These are phyloP conservation scores for Actinia equina DNA, from an alignment of 64 coral and sea anemone genomes.

Conservation along the genomic window DNA sequence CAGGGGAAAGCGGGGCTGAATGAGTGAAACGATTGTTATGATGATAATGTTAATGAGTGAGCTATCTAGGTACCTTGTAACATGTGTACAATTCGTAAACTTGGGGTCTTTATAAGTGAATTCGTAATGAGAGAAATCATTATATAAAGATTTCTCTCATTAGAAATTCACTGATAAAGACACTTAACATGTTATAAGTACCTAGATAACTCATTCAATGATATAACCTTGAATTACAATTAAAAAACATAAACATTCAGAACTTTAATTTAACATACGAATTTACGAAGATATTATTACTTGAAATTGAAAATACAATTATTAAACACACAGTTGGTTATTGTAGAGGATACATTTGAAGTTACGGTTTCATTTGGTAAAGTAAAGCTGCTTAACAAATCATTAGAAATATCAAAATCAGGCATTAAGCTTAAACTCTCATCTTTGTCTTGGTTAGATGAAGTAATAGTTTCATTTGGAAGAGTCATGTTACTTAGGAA, in stretches of 20 bases:
- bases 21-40: too few relatives aligned
- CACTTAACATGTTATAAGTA: too few relatives aligned
- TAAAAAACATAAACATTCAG: not conserved
- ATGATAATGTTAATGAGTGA: too few relatives aligned
- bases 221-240: not conserved
- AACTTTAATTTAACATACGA: not conserved
- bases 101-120: too few relatives aligned
- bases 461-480: not conserved
- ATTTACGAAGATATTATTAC: not conserved
- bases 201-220: not conserved
- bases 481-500: not conserved
- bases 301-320: conserved; percentile 3
- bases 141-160: too few relatives aligned
- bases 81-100: too few relatives aligned
- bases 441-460: not conserved
- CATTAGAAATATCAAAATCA: not conserved
- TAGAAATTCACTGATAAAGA: too few relatives aligned
- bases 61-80: too few relatives aligned
- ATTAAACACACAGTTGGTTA: not conserved
- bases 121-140: too few relatives aligned
- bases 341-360: not conserved
- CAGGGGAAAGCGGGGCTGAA: too few relatives aligned
- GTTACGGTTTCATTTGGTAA: not conserved
- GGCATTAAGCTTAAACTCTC: not conserved
- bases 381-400: conserved; percentile 2